Base-by-base conservation (phyloP, 64 coral and sea anemone species). In the Porites australiensis region DNA sequence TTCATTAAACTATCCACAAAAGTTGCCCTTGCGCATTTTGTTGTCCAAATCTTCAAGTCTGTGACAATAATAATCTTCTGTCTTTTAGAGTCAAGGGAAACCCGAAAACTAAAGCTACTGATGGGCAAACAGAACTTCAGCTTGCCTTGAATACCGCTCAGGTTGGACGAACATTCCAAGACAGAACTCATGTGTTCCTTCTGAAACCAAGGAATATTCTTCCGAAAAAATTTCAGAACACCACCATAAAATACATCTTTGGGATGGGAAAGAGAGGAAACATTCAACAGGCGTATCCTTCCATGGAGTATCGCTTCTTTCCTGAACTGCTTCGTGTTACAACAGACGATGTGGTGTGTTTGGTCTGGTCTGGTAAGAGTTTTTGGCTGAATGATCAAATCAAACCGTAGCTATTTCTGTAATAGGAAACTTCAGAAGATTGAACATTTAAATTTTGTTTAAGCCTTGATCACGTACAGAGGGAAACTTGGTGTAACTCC, bases 201-300 rank as follows among this genome's bases (percentile, higher is more conserved):
- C 86, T 88, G 2, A 88, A 74, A 23, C 54, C 86, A 13, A 49
- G 86, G 57, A 74, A 51, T 22, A 3, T 50, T 88, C 86, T 88
- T 60, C 68, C 86, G 57, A 5, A 27, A 44, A 75, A 88, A 74
- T 75, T 58, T 19, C 83, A 72, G 67, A 65, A 57, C 6, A 22
- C 65, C 83, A 52, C 20, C 8, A 87, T 87, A 22, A 52, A 88
- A 16, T 88, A 88, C 86, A 88, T 88, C 19, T 48, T 70, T 44
- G 86, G 86, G 75, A 88, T 88, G 86, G 86, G 86, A 88, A 88
- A 88, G 86, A 88, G 86, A 74, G 86, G 86, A 75, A 88, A 88
- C 49, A 75, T 88, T 58, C n/a, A 43, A 22, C 86, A 88, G 86
- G 55, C 86, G 2, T 88, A 88, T 75, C 86, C 86, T 27, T 48